Conservation (phyloP, 2,797 vertebrate genomes). For the Chelmon rostratus region DNA sequence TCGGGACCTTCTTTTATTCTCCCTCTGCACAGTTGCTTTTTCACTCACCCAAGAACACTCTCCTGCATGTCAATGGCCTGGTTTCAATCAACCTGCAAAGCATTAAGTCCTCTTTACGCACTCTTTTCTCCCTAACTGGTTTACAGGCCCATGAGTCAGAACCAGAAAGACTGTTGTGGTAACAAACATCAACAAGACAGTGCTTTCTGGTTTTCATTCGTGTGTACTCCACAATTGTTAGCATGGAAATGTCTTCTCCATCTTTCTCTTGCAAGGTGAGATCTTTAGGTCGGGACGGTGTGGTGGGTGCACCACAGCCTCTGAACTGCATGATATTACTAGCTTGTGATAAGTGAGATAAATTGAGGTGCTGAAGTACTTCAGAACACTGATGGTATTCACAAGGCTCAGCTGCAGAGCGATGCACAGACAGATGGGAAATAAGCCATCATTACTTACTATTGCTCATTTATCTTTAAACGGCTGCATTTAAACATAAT, state of each 20-base stretch:
- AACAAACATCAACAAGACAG: conserved; percentile 51
- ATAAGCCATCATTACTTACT: conserved; percentile 83
- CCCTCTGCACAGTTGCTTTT: conserved; percentile 65
- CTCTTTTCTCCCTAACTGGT: conserved; percentile 49
- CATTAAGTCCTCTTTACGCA: conserved; percentile 55
- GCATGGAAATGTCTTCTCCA: neutral
- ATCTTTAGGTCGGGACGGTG: conserved; percentile 13
- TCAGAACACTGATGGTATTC: conserved; percentile 78
- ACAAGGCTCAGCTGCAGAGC: conserved; percentile 71
- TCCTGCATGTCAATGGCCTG: conserved; percentile 60
- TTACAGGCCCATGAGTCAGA: conserved; percentile 44
- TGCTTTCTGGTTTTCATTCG: conserved; percentile 19
- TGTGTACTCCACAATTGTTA: neutral
- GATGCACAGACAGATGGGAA: conserved; percentile 80
- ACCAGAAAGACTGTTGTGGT: conserved; percentile 50
- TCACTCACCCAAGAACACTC: conserved; percentile 60
- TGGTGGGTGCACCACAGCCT: conserved; percentile 1
- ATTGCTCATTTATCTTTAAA: conserved; percentile 88
- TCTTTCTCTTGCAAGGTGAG: conserved; percentile 12
- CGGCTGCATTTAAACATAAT: conserved; percentile 83
- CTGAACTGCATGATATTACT: conserved; percentile 32
- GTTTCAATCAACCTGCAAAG: conserved; percentile 71
- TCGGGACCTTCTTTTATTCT: conserved; percentile 40
- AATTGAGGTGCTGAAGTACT: conserved; percentile 36
- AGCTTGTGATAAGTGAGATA: conserved; percentile 30